These are phyloP conservation scores for Crocallis elinguaria DNA, from an alignment of 2,888 invertebrate genomes.

Conservation along the genomic window DNA sequence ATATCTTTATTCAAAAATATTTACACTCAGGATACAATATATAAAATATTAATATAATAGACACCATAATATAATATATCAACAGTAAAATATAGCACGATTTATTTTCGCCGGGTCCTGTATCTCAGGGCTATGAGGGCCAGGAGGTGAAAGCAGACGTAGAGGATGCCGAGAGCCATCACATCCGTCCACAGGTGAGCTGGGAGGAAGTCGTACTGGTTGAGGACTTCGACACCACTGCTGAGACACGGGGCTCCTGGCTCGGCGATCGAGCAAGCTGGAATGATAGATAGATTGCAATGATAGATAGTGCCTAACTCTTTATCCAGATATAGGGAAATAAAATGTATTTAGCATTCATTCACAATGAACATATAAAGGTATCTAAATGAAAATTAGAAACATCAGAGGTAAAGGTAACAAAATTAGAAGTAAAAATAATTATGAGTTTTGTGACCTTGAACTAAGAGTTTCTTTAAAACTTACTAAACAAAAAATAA, in stretches of 20 bases:
- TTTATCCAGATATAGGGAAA: no score
- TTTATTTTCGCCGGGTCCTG: conserved; percentile 84
- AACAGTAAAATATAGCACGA: neutral
- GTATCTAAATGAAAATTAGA: no score
- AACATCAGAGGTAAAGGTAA: no score
- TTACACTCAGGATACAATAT: conserved; percentile 37
- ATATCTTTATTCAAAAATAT: conserved; percentile 40
- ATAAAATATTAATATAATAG: conserved; percentile 18
- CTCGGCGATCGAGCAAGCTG: conserved; percentile 34
- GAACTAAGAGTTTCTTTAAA: no score
- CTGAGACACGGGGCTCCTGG: conserved; percentile 89
- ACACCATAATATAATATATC: conserved; percentile 18
- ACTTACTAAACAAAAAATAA: no score
- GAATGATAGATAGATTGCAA: conserved; percentile 10
- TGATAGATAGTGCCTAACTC: no score
- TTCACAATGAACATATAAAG: no score
- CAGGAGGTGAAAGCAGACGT: conserved; percentile 88
- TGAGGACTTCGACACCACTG: conserved; percentile 89
- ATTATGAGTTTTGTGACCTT: no score
- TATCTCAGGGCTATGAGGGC: conserved; percentile 88
- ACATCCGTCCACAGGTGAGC: conserved; percentile 87
- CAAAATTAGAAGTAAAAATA: no score
- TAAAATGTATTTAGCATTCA: no score
- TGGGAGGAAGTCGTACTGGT: conserved; percentile 88
- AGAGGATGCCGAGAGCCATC: conserved; percentile 86